Conservation (phyloP, 2,888 invertebrate species). For the Muschampia plurimacula region DNA sequence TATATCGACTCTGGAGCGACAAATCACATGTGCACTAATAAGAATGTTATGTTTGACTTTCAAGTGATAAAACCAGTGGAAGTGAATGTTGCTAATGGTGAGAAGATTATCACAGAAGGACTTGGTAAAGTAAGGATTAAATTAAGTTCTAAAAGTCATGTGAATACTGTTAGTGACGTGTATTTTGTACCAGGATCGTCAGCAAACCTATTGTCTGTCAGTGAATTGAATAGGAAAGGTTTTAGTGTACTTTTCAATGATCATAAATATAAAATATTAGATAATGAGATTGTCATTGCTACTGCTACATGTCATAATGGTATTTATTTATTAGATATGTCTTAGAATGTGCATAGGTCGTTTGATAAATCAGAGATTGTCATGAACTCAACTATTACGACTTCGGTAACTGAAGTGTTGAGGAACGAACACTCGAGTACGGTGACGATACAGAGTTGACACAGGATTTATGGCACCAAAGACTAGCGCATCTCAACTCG, state of each 20-base stretch:
- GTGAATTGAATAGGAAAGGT: constrained; percentile 3
- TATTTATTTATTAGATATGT: neutral
- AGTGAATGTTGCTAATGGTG: neutral
- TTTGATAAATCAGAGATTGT: neutral
- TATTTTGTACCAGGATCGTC: neutral
- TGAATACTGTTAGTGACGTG: neutral
- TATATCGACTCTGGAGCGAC: constrained; percentile 2
- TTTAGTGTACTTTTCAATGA: neutral
- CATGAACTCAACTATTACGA: neutral
- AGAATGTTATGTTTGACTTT: constrained; percentile 1
- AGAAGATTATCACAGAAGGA: neutral
- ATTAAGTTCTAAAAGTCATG: neutral
- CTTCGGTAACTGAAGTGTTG: neutral
- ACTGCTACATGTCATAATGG: constrained; percentile 3
- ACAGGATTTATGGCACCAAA: neutral
- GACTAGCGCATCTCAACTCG: neutral
- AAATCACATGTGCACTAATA: constrained; percentile 13
- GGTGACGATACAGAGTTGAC: neutral
- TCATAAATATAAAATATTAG: constrained; percentile 10
- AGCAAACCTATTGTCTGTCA: neutral
- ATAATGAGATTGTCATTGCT: neutral
- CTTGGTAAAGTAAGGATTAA: constrained; percentile 1
- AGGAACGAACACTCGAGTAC: neutral
- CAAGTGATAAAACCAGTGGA: constrained; percentile 1
- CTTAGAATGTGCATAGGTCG: neutral